These are phyloP conservation scores for Caenorhabditis briggsae DNA, from an alignment of 1,140 invertebrate species.

Conservation along the genomic window DNA sequence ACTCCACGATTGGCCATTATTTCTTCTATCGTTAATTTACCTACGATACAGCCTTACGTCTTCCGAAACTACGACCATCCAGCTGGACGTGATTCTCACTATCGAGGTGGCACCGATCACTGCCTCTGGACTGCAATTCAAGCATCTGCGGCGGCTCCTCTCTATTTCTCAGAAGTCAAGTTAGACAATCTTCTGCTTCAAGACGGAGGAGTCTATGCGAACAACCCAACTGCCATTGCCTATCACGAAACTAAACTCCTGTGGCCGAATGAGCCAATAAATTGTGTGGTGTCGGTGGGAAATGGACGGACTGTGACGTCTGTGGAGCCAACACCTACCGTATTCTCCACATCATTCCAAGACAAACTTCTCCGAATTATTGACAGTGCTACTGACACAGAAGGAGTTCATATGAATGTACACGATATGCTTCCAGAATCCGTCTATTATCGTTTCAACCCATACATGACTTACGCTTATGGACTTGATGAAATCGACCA, in stretches of 20 bases:
- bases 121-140: conserved; percentile 77
- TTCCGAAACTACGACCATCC: conserved; percentile 91
- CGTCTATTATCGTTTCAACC: conserved; percentile 91
- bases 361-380: conserved; percentile 81
- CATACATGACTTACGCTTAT: conserved; percentile 87
- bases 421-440: conserved; percentile 30
- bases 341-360: conserved; percentile 80
- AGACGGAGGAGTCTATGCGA: conserved; percentile 86
- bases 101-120: conserved; percentile 82
- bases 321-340: conserved; percentile 72
- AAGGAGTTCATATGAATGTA: conserved; percentile 54
- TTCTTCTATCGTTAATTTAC: conserved; percentile 84
- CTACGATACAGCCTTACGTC: conserved; percentile 86
- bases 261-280: conserved; percentile 86
- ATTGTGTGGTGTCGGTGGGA: conserved; percentile 90
- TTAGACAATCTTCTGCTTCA: conserved; percentile 80
- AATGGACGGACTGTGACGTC: conserved; percentile 81
- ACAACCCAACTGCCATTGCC: conserved; percentile 91
- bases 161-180: conserved; percentile 90
- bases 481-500: conserved; percentile 87
- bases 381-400: conserved; percentile 59
- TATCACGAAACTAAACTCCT: conserved; percentile 88
- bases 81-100: conserved; percentile 84
- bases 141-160: conserved; percentile 91
- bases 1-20: conserved; percentile 70